A percentile compares a stretch with the other conserved stretches of the same genome.
Evolutionary conservation across 64 coral and sea anemone genomes (phyloP).

Genomic region (Montipora cactus): DNA sequence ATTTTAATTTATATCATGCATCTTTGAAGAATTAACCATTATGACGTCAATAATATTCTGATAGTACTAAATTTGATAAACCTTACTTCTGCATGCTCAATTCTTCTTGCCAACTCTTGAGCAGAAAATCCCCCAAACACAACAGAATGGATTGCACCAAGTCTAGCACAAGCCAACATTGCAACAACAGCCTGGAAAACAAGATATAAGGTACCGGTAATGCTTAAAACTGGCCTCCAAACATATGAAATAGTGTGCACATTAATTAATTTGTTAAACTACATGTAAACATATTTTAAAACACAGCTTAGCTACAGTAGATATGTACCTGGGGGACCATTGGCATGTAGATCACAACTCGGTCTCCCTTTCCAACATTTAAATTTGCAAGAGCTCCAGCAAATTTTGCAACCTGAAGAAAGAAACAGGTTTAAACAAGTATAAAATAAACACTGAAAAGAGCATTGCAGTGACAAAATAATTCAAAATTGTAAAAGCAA

Average conservation of each 20-base stretch:
- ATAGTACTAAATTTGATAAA: background rate
- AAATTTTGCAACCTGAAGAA: conserved; percentile 87
- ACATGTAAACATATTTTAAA: no score
- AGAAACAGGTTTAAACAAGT: background rate
- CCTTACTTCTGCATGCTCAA: conserved; percentile 95
- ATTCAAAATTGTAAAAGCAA: background rate
- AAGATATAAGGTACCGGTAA: background rate
- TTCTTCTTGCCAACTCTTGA: conserved; percentile 90
- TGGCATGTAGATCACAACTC: conserved; percentile 96
- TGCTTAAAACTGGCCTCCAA: background rate
- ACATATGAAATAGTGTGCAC: background rate
- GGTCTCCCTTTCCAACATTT: conserved; percentile 92
- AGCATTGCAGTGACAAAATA: background rate
- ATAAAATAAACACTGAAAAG: conserved; percentile 2
- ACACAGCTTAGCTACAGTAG: background rate
- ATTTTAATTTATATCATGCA: no score
- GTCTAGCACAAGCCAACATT: conserved; percentile 94
- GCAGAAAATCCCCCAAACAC: conserved; percentile 98
- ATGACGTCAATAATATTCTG: no score
- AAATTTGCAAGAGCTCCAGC: conserved; percentile 83
- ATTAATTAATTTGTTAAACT: no score
- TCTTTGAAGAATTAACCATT: no score
- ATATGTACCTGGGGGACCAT: conserved; percentile 91
- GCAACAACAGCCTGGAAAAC: conserved; percentile 82
- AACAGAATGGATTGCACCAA: conserved; percentile 96